These are phyloP conservation scores for Drosophila takahashii DNA, from an alignment of 1,140 invertebrate genomes.

Conservation along the genomic window DNA sequence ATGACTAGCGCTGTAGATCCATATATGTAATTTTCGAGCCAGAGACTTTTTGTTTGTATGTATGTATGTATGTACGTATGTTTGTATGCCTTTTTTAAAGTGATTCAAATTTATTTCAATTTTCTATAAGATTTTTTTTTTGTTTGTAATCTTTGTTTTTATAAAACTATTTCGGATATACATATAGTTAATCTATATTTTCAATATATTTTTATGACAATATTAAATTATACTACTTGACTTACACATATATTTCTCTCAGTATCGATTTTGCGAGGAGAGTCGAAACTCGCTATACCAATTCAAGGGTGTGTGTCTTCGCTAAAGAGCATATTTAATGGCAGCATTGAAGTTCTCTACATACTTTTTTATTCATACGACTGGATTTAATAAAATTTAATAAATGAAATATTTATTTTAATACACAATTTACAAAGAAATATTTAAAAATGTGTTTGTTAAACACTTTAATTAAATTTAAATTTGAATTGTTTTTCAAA, in stretches of 20 bases:
- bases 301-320: not conserved
- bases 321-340: not conserved
- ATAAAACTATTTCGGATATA: too few species aligned
- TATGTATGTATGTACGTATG: too few species aligned
- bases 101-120: too few species aligned
- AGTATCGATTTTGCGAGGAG: slow-evolving; percentile 5
- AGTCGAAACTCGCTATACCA: not conserved
- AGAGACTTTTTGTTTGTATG: too few species aligned
- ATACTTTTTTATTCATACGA: not conserved
- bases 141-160: too few species aligned
- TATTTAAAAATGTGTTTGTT: not conserved
- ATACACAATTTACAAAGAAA: not conserved
- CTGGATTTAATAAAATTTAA: not conserved
- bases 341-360: not conserved
- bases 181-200: too few species aligned
- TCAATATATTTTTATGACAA: too few species aligned
- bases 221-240: too few species aligned
- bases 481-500: not conserved
- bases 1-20: too few species aligned
- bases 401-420: not conserved
- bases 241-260: slow-evolving; percentile 11
- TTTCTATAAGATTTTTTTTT: too few species aligned
- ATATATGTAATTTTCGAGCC: too few species aligned
- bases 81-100: too few species aligned
- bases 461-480: not conserved